Evolutionary conservation across 2,888 invertebrate species (phyloP).

Genomic region (Oxycera nigricornis): DNA sequence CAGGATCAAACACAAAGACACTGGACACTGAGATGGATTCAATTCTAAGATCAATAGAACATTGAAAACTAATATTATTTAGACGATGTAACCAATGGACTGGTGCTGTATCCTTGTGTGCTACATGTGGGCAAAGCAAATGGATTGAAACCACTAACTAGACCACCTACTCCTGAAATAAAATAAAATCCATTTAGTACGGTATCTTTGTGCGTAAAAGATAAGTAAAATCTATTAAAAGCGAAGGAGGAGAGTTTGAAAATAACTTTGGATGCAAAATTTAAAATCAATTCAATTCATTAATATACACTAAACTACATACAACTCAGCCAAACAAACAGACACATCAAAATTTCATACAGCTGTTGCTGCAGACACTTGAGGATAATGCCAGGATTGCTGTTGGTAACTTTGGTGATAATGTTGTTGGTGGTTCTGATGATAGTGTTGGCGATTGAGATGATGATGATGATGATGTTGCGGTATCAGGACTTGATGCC

Average conservation of each 20-base stretch:
- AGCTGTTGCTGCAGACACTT: conserved; percentile 59
- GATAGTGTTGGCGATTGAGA: conserved; percentile 58
- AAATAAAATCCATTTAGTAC: background rate
- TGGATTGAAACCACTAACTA: conserved; percentile 91
- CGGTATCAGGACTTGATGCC: conserved; percentile 62
- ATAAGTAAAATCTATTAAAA: background rate
- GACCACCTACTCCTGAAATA: conserved; percentile 73
- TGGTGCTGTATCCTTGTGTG: conserved; percentile 80
- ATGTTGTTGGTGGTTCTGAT: conserved; percentile 53
- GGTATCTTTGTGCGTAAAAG: background rate
- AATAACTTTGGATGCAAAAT: background rate
- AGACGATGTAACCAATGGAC: conserved; percentile 78
- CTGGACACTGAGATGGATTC: background rate
- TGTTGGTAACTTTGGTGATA: conserved; percentile 56
- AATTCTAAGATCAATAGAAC: background rate
- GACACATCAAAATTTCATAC: conserved; percentile 50
- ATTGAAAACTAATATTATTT: conserved; percentile 67
- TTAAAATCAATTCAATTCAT: background rate
- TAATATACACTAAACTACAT: background rate
- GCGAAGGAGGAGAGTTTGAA: background rate
- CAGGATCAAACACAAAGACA: background rate
- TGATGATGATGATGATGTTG: conserved; percentile 54
- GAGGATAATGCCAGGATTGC: conserved; percentile 62
- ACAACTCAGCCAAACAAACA: background rate
- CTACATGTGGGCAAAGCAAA: conserved; percentile 91